Base-by-base conservation (phyloP, 2,888 invertebrate species). In the Leucoptera coffeella region DNA sequence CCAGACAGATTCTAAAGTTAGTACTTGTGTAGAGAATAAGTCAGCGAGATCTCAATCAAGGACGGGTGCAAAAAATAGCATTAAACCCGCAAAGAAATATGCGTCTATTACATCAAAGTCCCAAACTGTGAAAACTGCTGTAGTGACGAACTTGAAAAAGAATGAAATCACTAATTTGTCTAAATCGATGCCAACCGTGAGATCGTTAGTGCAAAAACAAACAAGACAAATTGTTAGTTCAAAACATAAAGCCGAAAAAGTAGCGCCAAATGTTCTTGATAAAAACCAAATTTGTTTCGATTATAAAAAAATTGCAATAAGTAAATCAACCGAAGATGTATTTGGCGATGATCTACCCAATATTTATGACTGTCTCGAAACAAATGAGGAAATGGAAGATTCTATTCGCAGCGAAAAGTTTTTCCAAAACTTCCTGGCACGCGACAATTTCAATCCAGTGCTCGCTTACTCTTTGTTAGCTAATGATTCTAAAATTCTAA, bases 341-440 rank as follows among this genome's bases (percentile, higher is more conserved):
- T 62, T 64, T 40, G 58, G 57, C 4, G 59, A 60, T 29, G 38
- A 60, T 37, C 31, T 43, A 25, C 39, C 57, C 25, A 43, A 61
- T 40, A 37, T 54, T 47, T 40, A 50, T 34, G 51, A 49, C 4
- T 41, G 33, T 36, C 54, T 58, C 36, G 45, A 49, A 32, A 35
- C 55, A 13, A 35, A 39, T 25, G 36, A 35, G 25, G 58, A 61
- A 35, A 77, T 76, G 27, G 77, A 74, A 33, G 75, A 78, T 36
- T 64, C 71, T 4, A 59, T 81, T 14, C 58, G 78, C 31, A 74
- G 77, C 0, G 73, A 83, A 42, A 72, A 74, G 0, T 85, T 85
- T 42, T 85, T 85, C 38, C 83, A 81, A 48, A 77, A 82, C 49
- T 62, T 85, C 12, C 80, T 85, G 39, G 49, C 84, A 17, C 58